phyloP scores from a whole-genome alignment of 2,113 vertebrate species.

The Oncorhynchus nerka region DNA sequence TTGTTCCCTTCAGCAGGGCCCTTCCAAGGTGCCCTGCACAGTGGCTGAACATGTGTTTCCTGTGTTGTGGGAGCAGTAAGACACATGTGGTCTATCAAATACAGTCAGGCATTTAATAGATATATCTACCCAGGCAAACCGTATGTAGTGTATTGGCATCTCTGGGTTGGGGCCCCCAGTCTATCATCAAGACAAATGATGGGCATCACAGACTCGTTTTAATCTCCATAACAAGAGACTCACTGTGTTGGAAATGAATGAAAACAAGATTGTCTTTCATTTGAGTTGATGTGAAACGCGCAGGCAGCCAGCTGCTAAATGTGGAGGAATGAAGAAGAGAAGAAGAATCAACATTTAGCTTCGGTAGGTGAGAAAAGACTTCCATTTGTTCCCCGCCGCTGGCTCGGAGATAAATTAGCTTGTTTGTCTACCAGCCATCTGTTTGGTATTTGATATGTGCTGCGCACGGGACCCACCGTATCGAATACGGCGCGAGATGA shows the following conservation, averaged over 20 bases:
- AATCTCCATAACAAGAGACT: conserved; percentile 89
- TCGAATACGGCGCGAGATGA: conserved; percentile 68
- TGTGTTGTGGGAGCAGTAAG: no score
- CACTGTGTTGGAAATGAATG: conserved; percentile 84
- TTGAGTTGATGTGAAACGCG: conserved; percentile 86
- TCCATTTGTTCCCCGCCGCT: conserved; percentile 83
- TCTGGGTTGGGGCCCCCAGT: no score
- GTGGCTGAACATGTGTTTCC: no score
- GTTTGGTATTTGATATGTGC: conserved; percentile 94
- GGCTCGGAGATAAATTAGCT: conserved; percentile 86
- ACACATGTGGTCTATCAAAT: no score
- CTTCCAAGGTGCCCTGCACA: no score
- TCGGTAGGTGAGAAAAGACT: conserved; percentile 90
- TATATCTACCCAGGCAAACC: no score
- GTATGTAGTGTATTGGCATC: no score
- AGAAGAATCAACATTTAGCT: conserved; percentile 81
- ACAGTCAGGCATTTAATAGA: no score
- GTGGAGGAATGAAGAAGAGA: conserved; percentile 65
- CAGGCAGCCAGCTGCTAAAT: conserved; percentile 86
- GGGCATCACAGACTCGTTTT: conserved; percentile 48
- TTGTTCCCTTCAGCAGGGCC: no score
- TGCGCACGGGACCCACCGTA: conserved; percentile 10
- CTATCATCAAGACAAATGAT: no score
- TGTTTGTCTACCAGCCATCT: conserved; percentile 91
- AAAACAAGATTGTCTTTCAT: conserved; percentile 90